A percentile compares a stretch with the other conserved stretches of the same genome.
phyloP scores from a whole-genome alignment of 2,888 invertebrate species.

The Pseudolycoriella hygida region DNA sequence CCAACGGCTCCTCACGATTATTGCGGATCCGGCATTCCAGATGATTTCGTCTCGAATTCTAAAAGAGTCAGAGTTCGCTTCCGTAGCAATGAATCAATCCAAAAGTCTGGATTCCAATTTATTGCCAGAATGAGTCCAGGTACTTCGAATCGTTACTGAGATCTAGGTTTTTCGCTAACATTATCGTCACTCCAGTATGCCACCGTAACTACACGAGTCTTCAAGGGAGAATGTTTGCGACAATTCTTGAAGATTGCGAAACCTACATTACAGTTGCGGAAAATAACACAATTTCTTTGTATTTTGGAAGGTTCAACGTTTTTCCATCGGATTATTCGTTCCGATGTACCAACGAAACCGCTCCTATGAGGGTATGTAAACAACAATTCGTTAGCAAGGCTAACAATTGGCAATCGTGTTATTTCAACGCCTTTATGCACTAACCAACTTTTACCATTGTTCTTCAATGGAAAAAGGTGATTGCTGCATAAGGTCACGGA shows the following conservation, averaged over 20 bases:
- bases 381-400: neutral
- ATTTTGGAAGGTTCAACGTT: conserved; percentile 35
- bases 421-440: no score
- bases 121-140: conserved; percentile 34
- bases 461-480: no score
- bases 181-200: no score
- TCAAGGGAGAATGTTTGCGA: conserved; percentile 46
- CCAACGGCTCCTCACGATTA: conserved; percentile 27
- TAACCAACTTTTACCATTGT: no score
- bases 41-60: conserved; percentile 24
- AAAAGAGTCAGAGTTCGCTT: no score
- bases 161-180: no score
- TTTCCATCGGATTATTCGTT: conserved; percentile 14
- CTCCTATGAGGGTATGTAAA: neutral
- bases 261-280: conserved; percentile 45
- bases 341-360: conserved; percentile 13
- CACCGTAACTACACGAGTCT: conserved; percentile 48
- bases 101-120: conserved; percentile 47
- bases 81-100: conserved; percentile 16
- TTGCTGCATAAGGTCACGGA: no score
- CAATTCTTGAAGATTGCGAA: conserved; percentile 34
- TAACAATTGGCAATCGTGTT: neutral
- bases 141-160: conserved; percentile 16
- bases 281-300: conserved; percentile 53
- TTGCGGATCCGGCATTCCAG: conserved; percentile 32